Conservation (phyloP, 2,797 vertebrate species). For the Vultur gryphus region DNA sequence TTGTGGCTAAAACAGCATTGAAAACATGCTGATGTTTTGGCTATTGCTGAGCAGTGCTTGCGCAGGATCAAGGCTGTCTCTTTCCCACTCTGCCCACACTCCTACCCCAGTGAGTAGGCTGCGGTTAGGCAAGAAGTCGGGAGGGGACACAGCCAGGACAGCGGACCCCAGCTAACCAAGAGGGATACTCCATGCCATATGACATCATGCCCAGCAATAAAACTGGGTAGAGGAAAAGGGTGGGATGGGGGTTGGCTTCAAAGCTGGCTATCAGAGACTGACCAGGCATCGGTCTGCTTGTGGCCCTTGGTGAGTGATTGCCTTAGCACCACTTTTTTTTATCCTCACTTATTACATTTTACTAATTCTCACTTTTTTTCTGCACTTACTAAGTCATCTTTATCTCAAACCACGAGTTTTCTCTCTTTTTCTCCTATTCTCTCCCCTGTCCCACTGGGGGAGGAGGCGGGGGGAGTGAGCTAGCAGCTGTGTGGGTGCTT, state of each 20-base stretch:
- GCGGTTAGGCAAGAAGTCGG: background rate
- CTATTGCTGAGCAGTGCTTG: background rate
- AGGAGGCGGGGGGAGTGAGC: background rate
- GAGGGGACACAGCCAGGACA: background rate
- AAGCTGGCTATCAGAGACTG: background rate
- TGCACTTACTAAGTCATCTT: background rate
- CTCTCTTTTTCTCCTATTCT: background rate
- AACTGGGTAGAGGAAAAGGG: background rate
- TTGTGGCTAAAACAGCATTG: background rate
- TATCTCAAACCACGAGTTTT: background rate
- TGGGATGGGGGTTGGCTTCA: background rate
- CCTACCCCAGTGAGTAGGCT: background rate
- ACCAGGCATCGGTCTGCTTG: accelerated
- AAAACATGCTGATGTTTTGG: background rate
- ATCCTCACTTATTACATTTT: background rate
- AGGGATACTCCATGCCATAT: background rate
- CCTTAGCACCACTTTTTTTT: background rate
- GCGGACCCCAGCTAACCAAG: background rate
- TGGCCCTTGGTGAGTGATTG: background rate
- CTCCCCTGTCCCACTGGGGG: background rate
- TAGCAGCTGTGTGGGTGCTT: background rate
- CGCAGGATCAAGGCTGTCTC: background rate
- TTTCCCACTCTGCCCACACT: background rate
- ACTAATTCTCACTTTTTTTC: background rate
- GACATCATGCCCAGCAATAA: background rate